phyloP scores from a whole-genome alignment of 2,113 vertebrate species.

The Brachionichthys hirsutus region DNA sequence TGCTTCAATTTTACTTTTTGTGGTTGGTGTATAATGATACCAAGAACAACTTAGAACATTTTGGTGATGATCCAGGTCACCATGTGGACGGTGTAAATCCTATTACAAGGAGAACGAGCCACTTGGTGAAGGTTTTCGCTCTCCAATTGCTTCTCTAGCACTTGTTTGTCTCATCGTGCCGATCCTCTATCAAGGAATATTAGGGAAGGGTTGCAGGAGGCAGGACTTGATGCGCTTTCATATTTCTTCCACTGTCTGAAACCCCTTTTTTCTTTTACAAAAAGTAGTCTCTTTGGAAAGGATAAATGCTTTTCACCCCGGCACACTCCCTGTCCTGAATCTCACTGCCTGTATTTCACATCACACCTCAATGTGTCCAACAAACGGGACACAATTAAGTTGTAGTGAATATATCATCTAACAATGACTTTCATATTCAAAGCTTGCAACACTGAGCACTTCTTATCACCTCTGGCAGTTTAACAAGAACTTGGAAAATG shows the following conservation, averaged over 20 bases:
- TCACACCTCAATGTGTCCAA: constrained; percentile 32
- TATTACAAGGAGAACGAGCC: too few species aligned
- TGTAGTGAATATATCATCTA: constrained; percentile 35
- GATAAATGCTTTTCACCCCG: constrained; percentile 3
- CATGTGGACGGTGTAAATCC: too few species aligned
- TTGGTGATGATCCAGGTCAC: too few species aligned
- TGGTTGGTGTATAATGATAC: too few species aligned
- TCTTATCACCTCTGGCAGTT: constrained; percentile 25
- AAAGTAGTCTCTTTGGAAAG: background rate
- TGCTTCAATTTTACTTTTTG: too few species aligned
- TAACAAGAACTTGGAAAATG: constrained; percentile 20
- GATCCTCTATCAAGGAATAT: too few species aligned
- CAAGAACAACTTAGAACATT: too few species aligned
- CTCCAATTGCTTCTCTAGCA: too few species aligned
- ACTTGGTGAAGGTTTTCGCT: too few species aligned
- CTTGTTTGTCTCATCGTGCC: too few species aligned
- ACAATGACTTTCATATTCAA: constrained; percentile 36
- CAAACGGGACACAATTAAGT: constrained; percentile 22
- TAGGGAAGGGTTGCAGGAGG: background rate
- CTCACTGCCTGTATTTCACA: constrained; percentile 32
- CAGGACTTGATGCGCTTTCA: too few species aligned
- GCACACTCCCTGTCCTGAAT: constrained; percentile 8
- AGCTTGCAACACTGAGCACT: constrained; percentile 9
- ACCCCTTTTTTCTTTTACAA: background rate
- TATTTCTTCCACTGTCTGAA: too few species aligned